Percentiles rank a stretch among this genome's conserved stretches.
phyloP scores from a whole-genome alignment of 2,888 invertebrate genomes.

The Agapostemon virescens region DNA sequence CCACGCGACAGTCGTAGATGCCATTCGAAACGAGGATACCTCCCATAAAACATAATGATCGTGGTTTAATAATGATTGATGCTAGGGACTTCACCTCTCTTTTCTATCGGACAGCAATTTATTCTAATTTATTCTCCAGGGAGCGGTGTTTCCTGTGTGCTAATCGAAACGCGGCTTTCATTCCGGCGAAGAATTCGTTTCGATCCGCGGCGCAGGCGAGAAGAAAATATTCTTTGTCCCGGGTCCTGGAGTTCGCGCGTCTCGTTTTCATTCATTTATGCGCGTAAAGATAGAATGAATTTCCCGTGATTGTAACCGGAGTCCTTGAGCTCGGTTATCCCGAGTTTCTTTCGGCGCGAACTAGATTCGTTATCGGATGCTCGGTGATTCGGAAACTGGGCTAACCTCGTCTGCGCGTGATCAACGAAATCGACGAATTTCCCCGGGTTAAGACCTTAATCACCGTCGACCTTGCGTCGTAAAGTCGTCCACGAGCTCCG shows the following conservation, averaged over 20 bases:
- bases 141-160: not conserved
- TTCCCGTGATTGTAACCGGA: conserved; percentile 12
- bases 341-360: conserved; percentile 25
- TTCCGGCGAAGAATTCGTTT: not conserved
- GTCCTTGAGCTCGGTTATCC: conserved; percentile 12
- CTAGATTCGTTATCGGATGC: conserved; percentile 59
- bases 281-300: conserved; percentile 19
- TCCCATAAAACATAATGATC: conserved; percentile 5
- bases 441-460: conserved; percentile 51
- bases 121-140: conserved; percentile 9
- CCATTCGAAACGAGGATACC: not conserved
- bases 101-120: not conserved
- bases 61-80: conserved; percentile 6
- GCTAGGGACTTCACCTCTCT: not conserved
- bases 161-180: conserved; percentile 2
- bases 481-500: conserved; percentile 33
- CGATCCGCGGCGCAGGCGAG: not conserved
- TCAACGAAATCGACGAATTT: conserved; percentile 52
- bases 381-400: conserved; percentile 58
- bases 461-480: conserved; percentile 42
- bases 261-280: conserved; percentile 3
- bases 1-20: not conserved
- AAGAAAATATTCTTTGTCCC: not conserved
- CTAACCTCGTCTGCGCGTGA: conserved; percentile 48
- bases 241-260: not conserved